Evolutionary conservation across 2,797 vertebrate genomes (phyloP), one percentile per base, ranked within the genome.

Genomic region (Todus mexicanus): DNA sequence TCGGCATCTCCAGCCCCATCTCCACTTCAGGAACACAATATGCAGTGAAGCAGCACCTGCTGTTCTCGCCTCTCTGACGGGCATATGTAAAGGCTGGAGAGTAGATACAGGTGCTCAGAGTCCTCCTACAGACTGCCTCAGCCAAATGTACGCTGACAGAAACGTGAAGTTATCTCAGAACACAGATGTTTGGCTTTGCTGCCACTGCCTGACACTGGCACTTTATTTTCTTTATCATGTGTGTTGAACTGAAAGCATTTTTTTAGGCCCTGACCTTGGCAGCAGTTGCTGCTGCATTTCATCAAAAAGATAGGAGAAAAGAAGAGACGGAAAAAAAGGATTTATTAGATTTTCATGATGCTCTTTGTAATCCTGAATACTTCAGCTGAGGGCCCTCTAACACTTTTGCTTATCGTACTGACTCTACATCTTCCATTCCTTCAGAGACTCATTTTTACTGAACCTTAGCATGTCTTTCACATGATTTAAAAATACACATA

Each of bases 201-300:
- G 93, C 86, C 75, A 65, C 53, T 77, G 87, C 38, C 89, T 80
- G 89, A 90, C 73, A 90, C 71, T 7, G 17, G 69, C 66, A 73
- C 42, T 43, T 76, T 84, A 53, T 84, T 83, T 87, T 81, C 87
- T 96, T 92, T 94, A 77, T 94, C 93, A 89, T 75, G 48, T 15
- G 35, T 71, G 59, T 74, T 84, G 73, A 90, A 92, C 60, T 84
- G 90, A 91, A 90, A 86, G 90, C 68, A 76, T 92, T 93, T 84
- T 93, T 93, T 90, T 27, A 38, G 92, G 80, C 83, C 87, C 56
- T 91, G 92, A 95, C 85, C 93, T 96, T 94, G 94, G 93, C 83
- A 96, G 91, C 83, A 87, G 79, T 71, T 83, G 69, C 70, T 84
- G 64, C 48, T 91, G 76, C 66, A 60, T 85, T 93, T 94, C 76